Percentiles rank a stretch among this genome's conserved stretches.
Evolutionary conservation across 2,797 vertebrate species (phyloP).

Genomic region (Apodemus agrarius): DNA sequence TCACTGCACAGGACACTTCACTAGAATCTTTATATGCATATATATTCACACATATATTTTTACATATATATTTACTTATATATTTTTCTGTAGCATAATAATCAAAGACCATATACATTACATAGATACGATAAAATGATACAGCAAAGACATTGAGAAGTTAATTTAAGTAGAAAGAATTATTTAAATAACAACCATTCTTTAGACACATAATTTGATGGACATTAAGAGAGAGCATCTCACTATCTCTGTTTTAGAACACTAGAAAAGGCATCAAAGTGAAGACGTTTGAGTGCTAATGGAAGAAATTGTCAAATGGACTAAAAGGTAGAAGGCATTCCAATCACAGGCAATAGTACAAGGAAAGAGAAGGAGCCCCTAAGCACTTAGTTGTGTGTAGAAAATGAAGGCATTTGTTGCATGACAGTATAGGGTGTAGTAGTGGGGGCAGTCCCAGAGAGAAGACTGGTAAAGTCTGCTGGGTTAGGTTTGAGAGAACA

Average conservation of each 20-base stretch:
- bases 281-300: background rate
- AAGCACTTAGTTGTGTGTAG: background rate
- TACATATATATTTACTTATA: background rate
- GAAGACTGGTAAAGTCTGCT: background rate
- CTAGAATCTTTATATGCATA: background rate
- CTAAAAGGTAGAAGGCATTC: background rate
- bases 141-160: background rate
- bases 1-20: background rate
- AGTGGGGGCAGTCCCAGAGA: background rate
- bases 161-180: background rate
- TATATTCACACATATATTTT: background rate
- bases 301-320: background rate
- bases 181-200: background rate
- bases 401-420: background rate
- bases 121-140: background rate
- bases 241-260: background rate
- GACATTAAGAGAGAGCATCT: background rate
- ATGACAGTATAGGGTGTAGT: background rate
- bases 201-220: background rate
- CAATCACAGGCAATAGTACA: background rate
- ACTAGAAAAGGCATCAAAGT: background rate
- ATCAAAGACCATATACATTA: background rate
- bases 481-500: background rate
- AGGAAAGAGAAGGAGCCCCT: background rate
- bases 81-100: background rate